Conservation (phyloP, 2,797 vertebrate species). For the Oryzias sinensis region DNA sequence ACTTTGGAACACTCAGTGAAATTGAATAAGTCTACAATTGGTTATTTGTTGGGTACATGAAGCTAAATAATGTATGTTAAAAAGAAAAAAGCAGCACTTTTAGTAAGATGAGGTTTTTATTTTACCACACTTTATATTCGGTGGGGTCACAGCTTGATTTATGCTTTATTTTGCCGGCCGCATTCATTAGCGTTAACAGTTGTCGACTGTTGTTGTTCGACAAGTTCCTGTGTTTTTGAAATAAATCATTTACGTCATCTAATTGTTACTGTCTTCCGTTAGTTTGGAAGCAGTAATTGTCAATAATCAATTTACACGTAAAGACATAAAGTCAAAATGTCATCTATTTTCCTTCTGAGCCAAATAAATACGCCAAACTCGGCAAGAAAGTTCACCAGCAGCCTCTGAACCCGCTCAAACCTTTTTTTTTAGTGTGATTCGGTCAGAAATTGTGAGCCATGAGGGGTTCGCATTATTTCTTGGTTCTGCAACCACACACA, state of each 20-base stretch:
- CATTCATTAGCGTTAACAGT: slow-evolving; percentile 2
- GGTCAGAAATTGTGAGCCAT: slow-evolving; percentile 17
- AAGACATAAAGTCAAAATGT: not conserved
- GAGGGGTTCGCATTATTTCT: slow-evolving; percentile 15
- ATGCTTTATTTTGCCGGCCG: not conserved
- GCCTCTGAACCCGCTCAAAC: not conserved
- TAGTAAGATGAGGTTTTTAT: slow-evolving; percentile 1
- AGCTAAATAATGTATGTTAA: slow-evolving; percentile 6
- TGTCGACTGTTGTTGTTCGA: not conserved
- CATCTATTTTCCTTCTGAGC: not conserved
- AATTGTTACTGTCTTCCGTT: slow-evolving; percentile 1
- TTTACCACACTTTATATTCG: too few relatives aligned
- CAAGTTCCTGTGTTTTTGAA: not conserved
- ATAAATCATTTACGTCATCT: not conserved
- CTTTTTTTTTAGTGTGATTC: slow-evolving; percentile 12
- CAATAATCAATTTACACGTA: slow-evolving; percentile 1
- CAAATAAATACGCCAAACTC: slow-evolving; percentile 9
- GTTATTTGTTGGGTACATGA: slow-evolving; percentile 5
- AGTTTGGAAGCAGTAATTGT: not conserved
- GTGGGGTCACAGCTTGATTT: too few relatives aligned
- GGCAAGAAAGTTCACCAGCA: not conserved
- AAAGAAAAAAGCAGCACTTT: slow-evolving; percentile 10
- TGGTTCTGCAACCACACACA: slow-evolving; percentile 27
- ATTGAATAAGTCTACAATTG: slow-evolving; percentile 6
- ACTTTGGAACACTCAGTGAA: slow-evolving; percentile 2